Base-by-base conservation (phyloP, 2,797 vertebrate genomes). In the Phyllotis vaccarum region DNA sequence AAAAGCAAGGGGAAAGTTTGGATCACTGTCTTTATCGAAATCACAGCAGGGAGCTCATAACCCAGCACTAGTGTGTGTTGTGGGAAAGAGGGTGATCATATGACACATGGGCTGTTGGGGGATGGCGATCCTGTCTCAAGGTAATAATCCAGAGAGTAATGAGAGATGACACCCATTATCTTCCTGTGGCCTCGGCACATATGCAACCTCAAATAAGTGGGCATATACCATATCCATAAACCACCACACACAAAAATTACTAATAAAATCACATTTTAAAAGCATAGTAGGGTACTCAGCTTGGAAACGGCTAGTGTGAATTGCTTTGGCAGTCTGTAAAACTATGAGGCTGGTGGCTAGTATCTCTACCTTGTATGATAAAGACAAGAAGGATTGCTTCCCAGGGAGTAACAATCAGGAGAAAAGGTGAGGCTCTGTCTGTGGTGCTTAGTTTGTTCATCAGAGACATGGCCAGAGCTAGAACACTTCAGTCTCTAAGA, bases 1-100 rank as follows among this genome's bases (percentile, higher is more conserved):
- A 56, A 78, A 16, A 9, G 2, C 10, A 29, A n/a, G 5, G 12
- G 6, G 22, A 56, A 27, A 11, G 19, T 2, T 6, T n/a, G 52
- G 46, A 14, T 43, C 37, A 29, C 8, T 8, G 21, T n/a, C 49
- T 40, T 76, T 43, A 13, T 11, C 56, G n/a, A 86, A 86, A 34
- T 66, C 29, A 34, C 54, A 60, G 46, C 29, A 46, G 34, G 56
- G 2, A 70, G 9, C 14, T 54, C 24, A 7, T 31, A 56, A 43
- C 24, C n/a, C 16, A 74, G 49, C n/a, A 29, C 9, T 6, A 3
- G 43, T 66, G 14, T 54, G 64, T 70, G 10, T 24, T 66, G 43
- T 1, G 3, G 40, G 29, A 10, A 6, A 14, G 7, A 3, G 12
- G 29, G n/a, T 72, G 52, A 2, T 40, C 16, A n/a, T 87, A 0